phyloP scores from a whole-genome alignment of 1,140 invertebrate genomes.

The Popillia japonica region DNA sequence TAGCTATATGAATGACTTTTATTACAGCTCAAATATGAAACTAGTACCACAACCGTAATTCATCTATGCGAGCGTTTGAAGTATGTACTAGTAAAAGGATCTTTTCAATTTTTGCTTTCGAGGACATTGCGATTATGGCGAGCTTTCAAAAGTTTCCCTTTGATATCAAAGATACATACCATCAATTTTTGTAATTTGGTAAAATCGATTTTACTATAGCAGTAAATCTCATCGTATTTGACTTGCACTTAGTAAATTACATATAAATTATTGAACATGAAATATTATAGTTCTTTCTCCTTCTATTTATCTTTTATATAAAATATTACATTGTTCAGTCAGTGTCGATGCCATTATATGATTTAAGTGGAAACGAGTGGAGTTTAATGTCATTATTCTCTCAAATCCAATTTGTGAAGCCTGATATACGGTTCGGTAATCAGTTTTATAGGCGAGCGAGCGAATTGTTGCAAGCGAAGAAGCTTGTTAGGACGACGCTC shows the following conservation, averaged over 20 bases:
- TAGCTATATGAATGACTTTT: too few relatives aligned
- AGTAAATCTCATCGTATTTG: too few relatives aligned
- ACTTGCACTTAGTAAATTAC: not conserved
- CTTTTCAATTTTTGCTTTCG: too few relatives aligned
- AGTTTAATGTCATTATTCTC: constrained; percentile 2
- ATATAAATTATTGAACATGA: not conserved
- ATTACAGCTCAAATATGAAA: too few relatives aligned
- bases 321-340: not conserved
- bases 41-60: too few relatives aligned
- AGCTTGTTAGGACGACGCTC: constrained; percentile 1
- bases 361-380: not conserved
- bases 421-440: not conserved
- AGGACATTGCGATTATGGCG: too few relatives aligned
- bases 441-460: constrained; percentile 4
- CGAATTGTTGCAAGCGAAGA: not conserved
- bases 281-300: not conserved
- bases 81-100: too few relatives aligned
- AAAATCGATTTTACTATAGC: not conserved
- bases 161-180: too few relatives aligned
- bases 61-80: too few relatives aligned
- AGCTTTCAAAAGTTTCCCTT: too few relatives aligned
- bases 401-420: constrained; percentile 10
- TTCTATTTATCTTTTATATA: not conserved
- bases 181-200: too few relatives aligned
- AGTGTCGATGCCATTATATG: not conserved